phyloP scores from a whole-genome alignment of 2,797 vertebrate genomes.

The Enteromius mattozi region DNA sequence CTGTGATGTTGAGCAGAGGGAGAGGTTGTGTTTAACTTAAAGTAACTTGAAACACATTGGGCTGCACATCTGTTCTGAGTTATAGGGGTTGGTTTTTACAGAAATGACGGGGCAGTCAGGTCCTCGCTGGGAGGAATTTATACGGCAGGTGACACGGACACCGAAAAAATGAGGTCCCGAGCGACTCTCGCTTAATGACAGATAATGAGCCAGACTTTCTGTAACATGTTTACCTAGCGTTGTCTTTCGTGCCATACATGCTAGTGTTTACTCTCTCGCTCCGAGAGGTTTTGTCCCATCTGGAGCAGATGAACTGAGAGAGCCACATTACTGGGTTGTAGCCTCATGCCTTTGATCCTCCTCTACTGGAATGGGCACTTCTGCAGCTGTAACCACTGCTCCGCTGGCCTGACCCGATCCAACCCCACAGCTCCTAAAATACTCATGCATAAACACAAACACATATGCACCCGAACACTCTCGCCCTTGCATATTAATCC shows the following conservation, averaged over 20 bases:
- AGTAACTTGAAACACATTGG: conserved; percentile 43
- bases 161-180: conserved; percentile 15
- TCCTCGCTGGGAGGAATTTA: conserved; percentile 20
- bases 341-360: conserved; percentile 89
- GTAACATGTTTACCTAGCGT: conserved; percentile 4
- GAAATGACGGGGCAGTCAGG: conserved; percentile 35
- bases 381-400: conserved; percentile 77
- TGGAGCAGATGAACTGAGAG: conserved; percentile 91
- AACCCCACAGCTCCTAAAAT: conserved; percentile 64
- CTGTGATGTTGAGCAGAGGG: conserved; percentile 23
- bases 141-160: conserved; percentile 54
- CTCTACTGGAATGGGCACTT: conserved; percentile 79
- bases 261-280: conserved; percentile 65
- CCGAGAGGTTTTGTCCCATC: conserved; percentile 85
- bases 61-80: conserved; percentile 48
- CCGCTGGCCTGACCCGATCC: conserved; percentile 65
- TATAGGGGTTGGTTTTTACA: conserved; percentile 73
- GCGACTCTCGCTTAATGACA: conserved; percentile 15
- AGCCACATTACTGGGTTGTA: conserved; percentile 91
- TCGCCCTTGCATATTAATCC: conserved; percentile 24
- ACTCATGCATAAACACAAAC: conserved; percentile 44
- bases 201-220: conserved; percentile 36
- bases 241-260: conserved; percentile 43
- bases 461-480: conserved; percentile 27
- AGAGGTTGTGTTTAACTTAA: conserved; percentile 22